Percentiles rank a stretch among this genome's conserved stretches.
Conservation (phyloP, 2,113 vertebrate species). For the Perca fluviatilis region DNA sequence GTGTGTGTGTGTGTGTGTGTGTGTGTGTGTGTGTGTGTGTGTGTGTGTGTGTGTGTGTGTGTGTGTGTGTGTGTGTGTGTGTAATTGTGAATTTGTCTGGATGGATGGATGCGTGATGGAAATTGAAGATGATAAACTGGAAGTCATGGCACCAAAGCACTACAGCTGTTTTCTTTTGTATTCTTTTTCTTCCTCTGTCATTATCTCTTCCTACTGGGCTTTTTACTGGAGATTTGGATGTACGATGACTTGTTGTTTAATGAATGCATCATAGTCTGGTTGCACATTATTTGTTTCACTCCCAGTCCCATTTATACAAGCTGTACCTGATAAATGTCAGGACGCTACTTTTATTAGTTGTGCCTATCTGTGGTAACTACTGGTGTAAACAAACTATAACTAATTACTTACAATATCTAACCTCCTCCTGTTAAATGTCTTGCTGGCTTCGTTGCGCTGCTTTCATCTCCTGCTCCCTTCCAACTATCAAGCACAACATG, state of each 20-base stretch:
- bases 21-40: background rate
- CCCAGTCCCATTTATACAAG: conserved; percentile 37
- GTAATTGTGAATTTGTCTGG: conserved; percentile 52
- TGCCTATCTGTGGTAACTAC: conserved; percentile 56
- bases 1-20: conserved; percentile 40
- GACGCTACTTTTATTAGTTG: conserved; percentile 14
- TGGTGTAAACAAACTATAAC: conserved; percentile 49
- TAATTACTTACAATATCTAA: conserved; percentile 45
- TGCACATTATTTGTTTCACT: conserved; percentile 20
- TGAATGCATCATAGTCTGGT: conserved; percentile 31
- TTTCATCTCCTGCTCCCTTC: conserved; percentile 41
- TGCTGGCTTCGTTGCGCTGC: conserved; percentile 23
- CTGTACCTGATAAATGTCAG: conserved; percentile 10
- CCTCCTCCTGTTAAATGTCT: conserved; percentile 30
- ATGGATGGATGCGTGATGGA: conserved; percentile 45
- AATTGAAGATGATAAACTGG: conserved; percentile 41
- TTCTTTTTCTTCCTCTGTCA: conserved; percentile 45
- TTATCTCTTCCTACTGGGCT: conserved; percentile 47
- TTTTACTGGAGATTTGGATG: conserved; percentile 51
- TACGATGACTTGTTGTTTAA: conserved; percentile 19
- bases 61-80: conserved; percentile 32
- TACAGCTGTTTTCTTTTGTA: conserved; percentile 29
- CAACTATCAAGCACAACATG: conserved; percentile 16
- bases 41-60: conserved; percentile 8
- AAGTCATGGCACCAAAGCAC: conserved; percentile 46